Conservation (phyloP, 1,140 invertebrate genomes). For the Eueides isabella region DNA sequence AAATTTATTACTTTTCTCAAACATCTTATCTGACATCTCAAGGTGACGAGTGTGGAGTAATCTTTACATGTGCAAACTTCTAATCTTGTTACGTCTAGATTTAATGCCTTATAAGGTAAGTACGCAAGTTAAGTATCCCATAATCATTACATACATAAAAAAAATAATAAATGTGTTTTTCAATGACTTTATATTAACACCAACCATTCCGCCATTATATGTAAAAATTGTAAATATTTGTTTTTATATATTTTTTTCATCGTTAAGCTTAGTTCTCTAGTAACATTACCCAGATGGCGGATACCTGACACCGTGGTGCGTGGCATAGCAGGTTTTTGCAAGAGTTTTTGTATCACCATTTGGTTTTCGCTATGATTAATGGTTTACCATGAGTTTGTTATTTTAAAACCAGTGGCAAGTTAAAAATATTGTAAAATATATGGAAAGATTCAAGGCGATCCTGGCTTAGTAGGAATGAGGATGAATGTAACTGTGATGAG, state of each 20-base stretch:
- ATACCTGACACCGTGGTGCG: conserved; percentile 59
- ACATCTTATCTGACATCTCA: neutral
- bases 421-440: neutral
- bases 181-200: too few relatives aligned
- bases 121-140: too few relatives aligned
- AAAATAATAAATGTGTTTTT: too few relatives aligned
- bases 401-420: neutral
- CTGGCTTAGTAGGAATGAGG: too few relatives aligned
- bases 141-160: too few relatives aligned
- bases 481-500: too few relatives aligned
- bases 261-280: neutral
- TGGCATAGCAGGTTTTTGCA: conserved; percentile 50
- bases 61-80: neutral
- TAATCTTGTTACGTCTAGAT: too few relatives aligned
- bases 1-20: too few relatives aligned
- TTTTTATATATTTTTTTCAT: neutral
- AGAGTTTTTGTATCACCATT: conserved; percentile 46
- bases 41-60: neutral
- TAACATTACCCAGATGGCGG: conserved; percentile 53
- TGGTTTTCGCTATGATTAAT: conserved; percentile 63
- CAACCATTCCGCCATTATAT: too few relatives aligned
- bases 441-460: neutral
- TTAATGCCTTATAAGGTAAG: too few relatives aligned
- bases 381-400: conserved; percentile 14
- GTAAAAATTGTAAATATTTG: neutral